Base-by-base conservation (phyloP, 2,888 invertebrate species). In the Melieria crassipennis region DNA sequence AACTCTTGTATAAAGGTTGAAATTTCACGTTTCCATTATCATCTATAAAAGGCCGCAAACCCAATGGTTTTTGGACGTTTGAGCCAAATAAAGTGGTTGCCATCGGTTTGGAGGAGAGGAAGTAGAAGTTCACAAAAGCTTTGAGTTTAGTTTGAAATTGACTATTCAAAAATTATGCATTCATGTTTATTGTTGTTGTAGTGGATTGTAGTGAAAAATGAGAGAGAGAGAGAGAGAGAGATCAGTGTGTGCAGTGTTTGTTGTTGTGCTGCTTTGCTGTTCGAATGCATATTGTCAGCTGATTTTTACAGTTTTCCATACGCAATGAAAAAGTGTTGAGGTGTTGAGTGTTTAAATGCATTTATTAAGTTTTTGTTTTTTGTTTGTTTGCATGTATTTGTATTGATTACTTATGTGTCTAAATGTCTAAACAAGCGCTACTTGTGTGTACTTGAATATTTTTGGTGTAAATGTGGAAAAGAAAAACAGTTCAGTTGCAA, bases 1-100 rank as follows among this genome's bases (percentile, higher is more conserved):
- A 94, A 85, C 92, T 92, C 73, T 93, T 89, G 74, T 94, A 89
- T 77, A 94, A 88, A 30, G 94, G 93, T 82, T 93, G 93, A 86
- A 92, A 94, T 81, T 92, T 90, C 79, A 86, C 83, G 79, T 86
- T 84, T 76, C 87, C 87, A 77, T 84, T 83, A 76, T 91, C 92
- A 88, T 92, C 93, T 93, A 79, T 71, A 58, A 16, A 58, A 7
- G 30, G n/a, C n/a, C 30, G n/a, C 11, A 48, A 50, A 50, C 42
- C 64, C 10, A 58, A 11, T 50, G 43, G 16, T 70, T 16, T 16
- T 16, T 16, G 16, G 16, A 1, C 16, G 16, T 16, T 16, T 16
- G 16, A 16, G 16, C 16, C 16, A 16, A 16, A 16, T 16, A 16
- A 16, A 16, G 30, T 30, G 30, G 30, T 30, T 30, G 30, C 2